Evolutionary conservation across 2,113 vertebrate species (phyloP), one percentile per base, ranked within the genome.

Genomic region (Perccottus glenii): DNA sequence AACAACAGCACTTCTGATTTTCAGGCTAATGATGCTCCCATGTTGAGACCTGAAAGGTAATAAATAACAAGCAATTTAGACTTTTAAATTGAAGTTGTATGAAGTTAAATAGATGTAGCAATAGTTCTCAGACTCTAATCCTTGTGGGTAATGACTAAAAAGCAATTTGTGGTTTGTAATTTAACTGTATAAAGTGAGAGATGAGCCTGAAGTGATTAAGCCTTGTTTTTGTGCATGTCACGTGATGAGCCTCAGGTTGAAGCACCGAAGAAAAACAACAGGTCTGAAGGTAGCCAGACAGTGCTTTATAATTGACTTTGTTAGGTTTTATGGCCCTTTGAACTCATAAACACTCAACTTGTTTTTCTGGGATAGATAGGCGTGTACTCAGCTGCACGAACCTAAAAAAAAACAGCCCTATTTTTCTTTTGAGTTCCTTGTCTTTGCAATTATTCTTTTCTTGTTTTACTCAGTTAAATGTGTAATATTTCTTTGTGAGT

Each of bases 271-370:
- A 67, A 65, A 75, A 67, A 78, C 73, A 81, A 73, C 80, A 72
- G 60, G 66, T 73, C 77, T 70, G 0, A 47, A 85, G 68, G 73
- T 76, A 55, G 67, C 64, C 85, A 88, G 85, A 82, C 87, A 77
- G 70, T 48, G 36, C 58, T 81, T 80, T 73, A 65, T 49, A 62
- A 47, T 85, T 27, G 19, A 27, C 67, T 85, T 85, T 83, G 81
- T 70, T 64, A 76, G 79, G 55, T 68, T 90, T 88, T 91, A 90
- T 77, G 69, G 77, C 77, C 75, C 73, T 81, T 85, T 87, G 64
- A 80, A 77, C 74, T 73, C 67, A 81, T 75, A 80, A 88, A 88
- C 65, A 76, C 63, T 75, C n/a, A 12, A 56, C 59, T 80, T 83
- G 80, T 89, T 89, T 86, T 82, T 74, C 56, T 68, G 78, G 67